Percentiles rank a stretch among this genome's conserved stretches.
Conservation (phyloP, 2,888 invertebrate genomes). For the Siphlonurus alternatus region DNA sequence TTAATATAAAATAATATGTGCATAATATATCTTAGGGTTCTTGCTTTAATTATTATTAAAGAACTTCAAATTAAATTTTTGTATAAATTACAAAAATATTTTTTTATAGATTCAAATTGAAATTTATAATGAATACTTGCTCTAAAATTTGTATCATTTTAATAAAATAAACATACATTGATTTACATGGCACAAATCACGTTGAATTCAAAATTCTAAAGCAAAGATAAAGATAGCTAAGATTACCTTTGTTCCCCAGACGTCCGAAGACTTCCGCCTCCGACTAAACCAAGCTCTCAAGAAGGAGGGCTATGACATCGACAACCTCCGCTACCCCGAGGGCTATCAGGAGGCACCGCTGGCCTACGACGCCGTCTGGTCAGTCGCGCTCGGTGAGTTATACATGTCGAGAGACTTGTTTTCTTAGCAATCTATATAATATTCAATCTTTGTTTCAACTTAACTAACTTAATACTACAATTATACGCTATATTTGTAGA, state of each 20-base stretch:
- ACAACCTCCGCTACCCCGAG: conserved; percentile 72
- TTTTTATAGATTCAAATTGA: neutral
- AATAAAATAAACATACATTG: too few species aligned
- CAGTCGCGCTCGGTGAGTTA: conserved; percentile 70
- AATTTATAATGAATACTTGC: neutral
- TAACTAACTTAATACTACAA: too few species aligned
- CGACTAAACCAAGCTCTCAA: conserved; percentile 67
- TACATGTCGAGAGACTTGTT: too few species aligned
- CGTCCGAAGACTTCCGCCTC: conserved; percentile 75
- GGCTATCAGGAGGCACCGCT: conserved; percentile 97
- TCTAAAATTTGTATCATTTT: too few species aligned
- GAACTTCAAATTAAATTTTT: too few species aligned
- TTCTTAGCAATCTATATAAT: conserved; percentile 26
- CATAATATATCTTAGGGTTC: too few species aligned
- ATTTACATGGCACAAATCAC: too few species aligned
- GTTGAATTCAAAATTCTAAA: too few species aligned
- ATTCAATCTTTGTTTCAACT: neutral
- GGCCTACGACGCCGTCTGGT: conserved; percentile 99
- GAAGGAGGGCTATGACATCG: conserved; percentile 68
- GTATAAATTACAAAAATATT: neutral
- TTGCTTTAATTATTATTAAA: too few species aligned
- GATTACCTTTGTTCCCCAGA: too few species aligned
- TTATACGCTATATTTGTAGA: neutral
- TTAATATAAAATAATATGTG: too few species aligned
- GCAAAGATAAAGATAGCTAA: too few species aligned